A percentile compares a stretch with the other conserved stretches of the same genome.
Evolutionary conservation across 2,113 vertebrate genomes (phyloP).

Genomic region (Willisornis vidua): DNA sequence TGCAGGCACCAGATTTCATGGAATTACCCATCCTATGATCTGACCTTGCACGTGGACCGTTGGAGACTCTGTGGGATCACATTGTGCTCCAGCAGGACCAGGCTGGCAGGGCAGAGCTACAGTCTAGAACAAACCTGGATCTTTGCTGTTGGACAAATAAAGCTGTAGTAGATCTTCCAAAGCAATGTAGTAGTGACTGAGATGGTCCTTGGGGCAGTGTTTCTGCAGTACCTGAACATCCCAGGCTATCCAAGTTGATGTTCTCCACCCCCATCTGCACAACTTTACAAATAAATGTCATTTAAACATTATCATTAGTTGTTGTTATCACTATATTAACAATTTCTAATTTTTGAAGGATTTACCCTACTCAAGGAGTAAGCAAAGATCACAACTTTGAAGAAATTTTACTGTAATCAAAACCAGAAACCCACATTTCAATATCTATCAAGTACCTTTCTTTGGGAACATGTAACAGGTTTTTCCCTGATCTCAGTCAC

Average conservation of each 20-base stretch:
- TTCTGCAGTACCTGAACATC: fast-evolving
- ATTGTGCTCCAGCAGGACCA: not conserved
- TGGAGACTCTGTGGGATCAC: fast-evolving
- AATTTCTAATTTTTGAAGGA: not conserved
- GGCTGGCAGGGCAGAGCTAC: not conserved
- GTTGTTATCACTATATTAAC: not conserved
- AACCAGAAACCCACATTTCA: not conserved
- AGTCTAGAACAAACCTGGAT: not conserved
- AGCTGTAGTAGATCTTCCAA: not conserved
- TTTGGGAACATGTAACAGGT: not conserved
- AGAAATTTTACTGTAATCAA: not conserved
- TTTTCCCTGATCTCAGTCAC: not conserved
- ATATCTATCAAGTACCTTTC: not conserved
- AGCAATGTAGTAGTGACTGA: fast-evolving
- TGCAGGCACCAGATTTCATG: not conserved
- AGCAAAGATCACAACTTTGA: not conserved
- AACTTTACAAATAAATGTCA: not conserved
- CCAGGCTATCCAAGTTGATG: not conserved
- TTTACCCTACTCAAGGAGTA: not conserved
- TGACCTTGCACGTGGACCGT: fast-evolving
- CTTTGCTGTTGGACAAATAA: not conserved
- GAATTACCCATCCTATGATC: not conserved
- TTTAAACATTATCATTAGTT: not conserved
- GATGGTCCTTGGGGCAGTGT: not conserved
- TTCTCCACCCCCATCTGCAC: not conserved